phyloP scores from a whole-genome alignment of 2,888 invertebrate genomes.

The Tipula lateralis region DNA sequence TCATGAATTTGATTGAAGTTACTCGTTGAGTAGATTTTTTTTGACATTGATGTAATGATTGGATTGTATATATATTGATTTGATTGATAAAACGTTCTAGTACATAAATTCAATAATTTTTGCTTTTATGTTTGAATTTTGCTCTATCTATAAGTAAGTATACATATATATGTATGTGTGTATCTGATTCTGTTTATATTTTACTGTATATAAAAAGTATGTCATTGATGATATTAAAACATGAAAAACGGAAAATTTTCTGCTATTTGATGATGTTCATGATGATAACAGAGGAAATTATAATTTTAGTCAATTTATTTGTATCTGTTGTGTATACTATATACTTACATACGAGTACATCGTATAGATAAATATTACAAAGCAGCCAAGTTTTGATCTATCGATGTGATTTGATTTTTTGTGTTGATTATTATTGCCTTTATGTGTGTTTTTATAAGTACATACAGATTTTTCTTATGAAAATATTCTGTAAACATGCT shows the following conservation, averaged over 20 bases:
- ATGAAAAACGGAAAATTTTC: not conserved
- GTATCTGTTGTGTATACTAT: not conserved
- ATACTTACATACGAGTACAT: too few species aligned
- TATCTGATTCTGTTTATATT: not conserved
- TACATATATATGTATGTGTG: not conserved
- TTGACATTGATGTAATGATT: conserved; percentile 11
- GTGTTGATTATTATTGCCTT: not conserved
- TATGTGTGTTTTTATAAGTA: not conserved
- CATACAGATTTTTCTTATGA: not conserved
- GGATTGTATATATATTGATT: conserved; percentile 14
- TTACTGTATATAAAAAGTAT: not conserved
- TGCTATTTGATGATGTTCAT: not conserved
- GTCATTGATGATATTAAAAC: not conserved
- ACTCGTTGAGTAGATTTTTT: not conserved
- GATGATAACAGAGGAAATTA: not conserved
- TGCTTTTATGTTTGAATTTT: not conserved
- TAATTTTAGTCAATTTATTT: not conserved
- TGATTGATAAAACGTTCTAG: not conserved
- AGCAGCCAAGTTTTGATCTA: not conserved
- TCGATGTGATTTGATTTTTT: not conserved
- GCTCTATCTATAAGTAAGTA: not conserved
- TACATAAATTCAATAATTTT: not conserved
- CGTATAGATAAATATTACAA: not conserved
- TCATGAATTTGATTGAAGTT: not conserved
- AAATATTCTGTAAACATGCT: not conserved